Conservation (phyloP, 2,797 vertebrate genomes). For the Microtus obscurus region DNA sequence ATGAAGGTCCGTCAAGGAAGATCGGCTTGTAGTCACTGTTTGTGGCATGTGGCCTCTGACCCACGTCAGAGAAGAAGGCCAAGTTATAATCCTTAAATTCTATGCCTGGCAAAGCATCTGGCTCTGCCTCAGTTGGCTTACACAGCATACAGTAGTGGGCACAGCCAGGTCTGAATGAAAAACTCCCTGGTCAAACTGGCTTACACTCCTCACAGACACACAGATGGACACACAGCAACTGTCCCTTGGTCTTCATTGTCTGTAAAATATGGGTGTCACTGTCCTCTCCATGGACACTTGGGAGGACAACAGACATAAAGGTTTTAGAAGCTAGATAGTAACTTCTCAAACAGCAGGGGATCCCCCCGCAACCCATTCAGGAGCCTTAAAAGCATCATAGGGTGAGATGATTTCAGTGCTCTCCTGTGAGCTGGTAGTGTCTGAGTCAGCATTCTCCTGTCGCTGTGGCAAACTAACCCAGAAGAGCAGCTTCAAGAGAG, state of each 20-base stretch:
- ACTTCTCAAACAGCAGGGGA: background rate
- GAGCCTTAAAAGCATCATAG: background rate
- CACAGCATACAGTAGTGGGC: too few species aligned
- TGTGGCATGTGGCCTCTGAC: background rate
- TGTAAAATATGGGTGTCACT: background rate
- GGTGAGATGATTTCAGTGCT: background rate
- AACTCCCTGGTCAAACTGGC: background rate
- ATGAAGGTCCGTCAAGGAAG: background rate
- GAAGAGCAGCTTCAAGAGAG: background rate
- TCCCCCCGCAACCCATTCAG: fast-evolving
- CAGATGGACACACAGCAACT: fast-evolving
- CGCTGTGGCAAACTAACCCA: background rate
- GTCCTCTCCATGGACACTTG: background rate
- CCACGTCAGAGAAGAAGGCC: background rate
- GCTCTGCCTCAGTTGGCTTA: background rate
- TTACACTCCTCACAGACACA: background rate
- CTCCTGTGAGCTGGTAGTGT: background rate
- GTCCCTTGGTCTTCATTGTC: background rate
- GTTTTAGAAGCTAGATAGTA: background rate
- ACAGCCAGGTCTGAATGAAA: background rate
- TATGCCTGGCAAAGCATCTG: background rate
- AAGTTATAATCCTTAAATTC: background rate
- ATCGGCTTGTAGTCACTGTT: background rate
- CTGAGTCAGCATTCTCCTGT: background rate
- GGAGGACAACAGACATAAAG: background rate